Percentiles rank a stretch among this genome's conserved stretches.
Conservation (phyloP, 1,140 invertebrate genomes). For the Caligus rogercresseyi region DNA sequence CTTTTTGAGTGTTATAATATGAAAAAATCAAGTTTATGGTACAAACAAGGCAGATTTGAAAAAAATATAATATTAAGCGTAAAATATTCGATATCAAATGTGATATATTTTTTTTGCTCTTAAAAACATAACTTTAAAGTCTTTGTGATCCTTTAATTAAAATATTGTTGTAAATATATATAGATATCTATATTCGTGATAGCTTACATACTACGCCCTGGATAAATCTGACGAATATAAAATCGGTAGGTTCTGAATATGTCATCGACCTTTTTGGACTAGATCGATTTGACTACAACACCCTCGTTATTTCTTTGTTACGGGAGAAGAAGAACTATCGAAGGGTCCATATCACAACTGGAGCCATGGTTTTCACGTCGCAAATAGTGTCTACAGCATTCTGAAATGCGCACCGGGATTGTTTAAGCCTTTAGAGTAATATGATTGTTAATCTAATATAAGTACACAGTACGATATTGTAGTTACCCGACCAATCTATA, state of each 20-base stretch:
- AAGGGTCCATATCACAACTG: constrained; percentile 66
- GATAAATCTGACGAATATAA: constrained; percentile 45
- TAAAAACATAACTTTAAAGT: no score
- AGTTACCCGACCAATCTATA: no score
- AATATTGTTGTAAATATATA: no score
- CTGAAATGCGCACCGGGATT: constrained; percentile 39
- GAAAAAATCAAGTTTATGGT: no score
- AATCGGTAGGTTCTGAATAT: constrained; percentile 50
- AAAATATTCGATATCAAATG: no score
- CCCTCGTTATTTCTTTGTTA: constrained; percentile 41
- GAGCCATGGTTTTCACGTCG: constrained; percentile 64
- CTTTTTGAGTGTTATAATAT: no score
- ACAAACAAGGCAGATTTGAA: no score
- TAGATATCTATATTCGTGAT: constrained; percentile 23
- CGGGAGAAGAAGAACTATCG: constrained; percentile 68
- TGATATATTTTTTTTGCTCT: no score
- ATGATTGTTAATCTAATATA: constrained; percentile 1
- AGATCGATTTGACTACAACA: constrained; percentile 38
- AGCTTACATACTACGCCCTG: constrained; percentile 56
- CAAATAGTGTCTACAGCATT: constrained; percentile 59
- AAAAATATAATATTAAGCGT: no score
- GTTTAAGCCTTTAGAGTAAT: constrained; percentile 41
- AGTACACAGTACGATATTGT: no score
- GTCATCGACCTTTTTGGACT: constrained; percentile 50
- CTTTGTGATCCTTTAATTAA: no score